phyloP scores from a whole-genome alignment of 2,888 invertebrate species.

The Dryocosmus kuriphilus region DNA sequence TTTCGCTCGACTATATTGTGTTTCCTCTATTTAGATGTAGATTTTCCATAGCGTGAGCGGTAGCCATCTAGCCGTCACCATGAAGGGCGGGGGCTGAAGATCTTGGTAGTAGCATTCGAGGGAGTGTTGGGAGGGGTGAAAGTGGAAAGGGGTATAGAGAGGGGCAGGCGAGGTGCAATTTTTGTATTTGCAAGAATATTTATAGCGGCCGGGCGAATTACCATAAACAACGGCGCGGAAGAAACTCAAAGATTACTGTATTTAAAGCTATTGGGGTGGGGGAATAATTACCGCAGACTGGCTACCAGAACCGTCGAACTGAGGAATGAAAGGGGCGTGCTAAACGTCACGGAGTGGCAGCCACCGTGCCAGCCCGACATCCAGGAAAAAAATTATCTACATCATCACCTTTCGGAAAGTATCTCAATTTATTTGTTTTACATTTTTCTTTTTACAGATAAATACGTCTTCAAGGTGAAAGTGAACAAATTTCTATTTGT shows the following conservation, averaged over 20 bases:
- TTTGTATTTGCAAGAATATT: slow-evolving; percentile 75
- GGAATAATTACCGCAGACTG: slow-evolving; percentile 70
- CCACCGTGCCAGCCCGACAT: slow-evolving; percentile 47
- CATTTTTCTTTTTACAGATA: background rate
- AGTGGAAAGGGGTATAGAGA: slow-evolving; percentile 8
- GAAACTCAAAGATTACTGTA: slow-evolving; percentile 74
- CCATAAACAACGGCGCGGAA: slow-evolving; percentile 74
- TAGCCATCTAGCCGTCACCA: slow-evolving; percentile 65
- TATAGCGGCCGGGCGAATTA: slow-evolving; percentile 72
- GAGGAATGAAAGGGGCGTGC: slow-evolving; percentile 62
- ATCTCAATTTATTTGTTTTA: background rate
- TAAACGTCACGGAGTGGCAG: slow-evolving; percentile 55
- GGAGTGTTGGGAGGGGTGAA: background rate
- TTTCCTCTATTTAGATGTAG: slow-evolving; percentile 52
- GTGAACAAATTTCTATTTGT: background rate
- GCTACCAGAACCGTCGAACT: slow-evolving; percentile 61
- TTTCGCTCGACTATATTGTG: background rate
- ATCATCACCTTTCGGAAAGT: slow-evolving; percentile 41
- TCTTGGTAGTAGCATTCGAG: slow-evolving; percentile 33
- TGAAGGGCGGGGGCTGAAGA: slow-evolving; percentile 20
- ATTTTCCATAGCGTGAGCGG: slow-evolving; percentile 70
- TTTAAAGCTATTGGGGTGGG: slow-evolving; percentile 68
- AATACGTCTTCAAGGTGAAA: background rate
- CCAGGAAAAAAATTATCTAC: slow-evolving; percentile 47
- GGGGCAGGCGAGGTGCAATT: slow-evolving; percentile 68